Conservation (phyloP, 2,888 invertebrate genomes). For the Tortrix viridana region DNA sequence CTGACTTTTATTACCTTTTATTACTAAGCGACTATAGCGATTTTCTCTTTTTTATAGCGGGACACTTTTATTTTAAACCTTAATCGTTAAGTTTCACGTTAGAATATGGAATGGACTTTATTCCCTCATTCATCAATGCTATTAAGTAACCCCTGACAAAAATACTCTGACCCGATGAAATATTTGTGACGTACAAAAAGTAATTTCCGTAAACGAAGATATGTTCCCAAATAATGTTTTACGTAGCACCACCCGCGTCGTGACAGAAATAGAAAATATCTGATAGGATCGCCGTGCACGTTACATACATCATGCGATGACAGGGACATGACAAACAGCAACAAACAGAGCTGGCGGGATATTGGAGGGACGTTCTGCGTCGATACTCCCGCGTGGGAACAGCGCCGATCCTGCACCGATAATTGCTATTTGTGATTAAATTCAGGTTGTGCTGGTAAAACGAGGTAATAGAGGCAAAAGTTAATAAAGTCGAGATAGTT, state of each 20-base stretch:
- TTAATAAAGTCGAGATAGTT: background rate
- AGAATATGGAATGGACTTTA: too few relatives aligned
- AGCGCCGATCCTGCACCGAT: slow-evolving; percentile 11
- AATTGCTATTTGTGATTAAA: slow-evolving; percentile 13
- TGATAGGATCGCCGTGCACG: slow-evolving; percentile 60
- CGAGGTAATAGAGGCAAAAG: background rate
- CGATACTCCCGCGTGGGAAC: slow-evolving; percentile 38
- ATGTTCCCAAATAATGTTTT: slow-evolving; percentile 66
- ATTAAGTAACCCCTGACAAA: slow-evolving; percentile 7
- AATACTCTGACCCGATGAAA: slow-evolving; percentile 13
- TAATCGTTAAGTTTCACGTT: too few relatives aligned
- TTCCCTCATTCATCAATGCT: slow-evolving; percentile 13
- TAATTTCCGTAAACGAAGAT: slow-evolving; percentile 59
- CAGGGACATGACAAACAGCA: slow-evolving; percentile 60
- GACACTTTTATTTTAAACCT: too few relatives aligned
- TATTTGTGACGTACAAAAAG: slow-evolving; percentile 32
- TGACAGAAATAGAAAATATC: slow-evolving; percentile 74
- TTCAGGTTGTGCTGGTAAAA: background rate
- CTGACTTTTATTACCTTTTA: too few relatives aligned
- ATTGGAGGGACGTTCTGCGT: slow-evolving; percentile 46
- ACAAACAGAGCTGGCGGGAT: slow-evolving; percentile 51
- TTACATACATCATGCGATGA: slow-evolving; percentile 67
- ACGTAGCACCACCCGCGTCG: slow-evolving; percentile 65
- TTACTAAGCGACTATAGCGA: too few relatives aligned
- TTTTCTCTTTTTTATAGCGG: too few relatives aligned